Conservation (phyloP, 2,888 invertebrate species). For the Aphrophora alni region DNA sequence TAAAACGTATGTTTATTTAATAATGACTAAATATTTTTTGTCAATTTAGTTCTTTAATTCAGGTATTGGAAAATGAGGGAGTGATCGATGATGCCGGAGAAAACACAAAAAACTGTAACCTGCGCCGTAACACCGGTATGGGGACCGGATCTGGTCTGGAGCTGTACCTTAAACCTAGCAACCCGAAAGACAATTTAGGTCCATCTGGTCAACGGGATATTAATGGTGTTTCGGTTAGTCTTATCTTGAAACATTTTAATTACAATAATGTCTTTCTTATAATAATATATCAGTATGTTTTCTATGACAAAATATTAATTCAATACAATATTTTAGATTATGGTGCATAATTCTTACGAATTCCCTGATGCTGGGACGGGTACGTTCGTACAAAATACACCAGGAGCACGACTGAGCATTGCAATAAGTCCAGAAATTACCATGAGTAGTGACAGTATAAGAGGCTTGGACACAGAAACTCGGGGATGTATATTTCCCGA, state of each 20-base stretch:
- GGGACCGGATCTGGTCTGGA: constrained; percentile 49
- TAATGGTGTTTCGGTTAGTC: constrained; percentile 46
- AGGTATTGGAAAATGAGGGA: constrained; percentile 49
- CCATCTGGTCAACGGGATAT: constrained; percentile 45
- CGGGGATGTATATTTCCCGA: constrained; percentile 49
- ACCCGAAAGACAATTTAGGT: constrained; percentile 41
- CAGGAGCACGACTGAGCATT: constrained; percentile 41
- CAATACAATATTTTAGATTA: constrained; percentile 42
- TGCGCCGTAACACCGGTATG: constrained; percentile 47
- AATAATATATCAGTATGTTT: no score
- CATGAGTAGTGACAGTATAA: constrained; percentile 44
- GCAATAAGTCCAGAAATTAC: constrained; percentile 46
- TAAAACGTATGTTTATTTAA: neutral
- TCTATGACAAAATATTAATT: no score
- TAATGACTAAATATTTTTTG: neutral
- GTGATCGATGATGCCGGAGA: constrained; percentile 45
- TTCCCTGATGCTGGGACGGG: constrained; percentile 48
- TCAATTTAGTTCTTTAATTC: constrained; percentile 33
- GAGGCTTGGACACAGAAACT: constrained; percentile 37
- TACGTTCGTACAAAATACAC: constrained; percentile 40
- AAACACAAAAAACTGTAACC: constrained; percentile 45
- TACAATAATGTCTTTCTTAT: no score
- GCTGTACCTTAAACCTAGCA: constrained; percentile 44
- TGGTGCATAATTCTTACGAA: constrained; percentile 48
- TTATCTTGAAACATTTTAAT: no score